Evolutionary conservation across 1,140 invertebrate genomes (phyloP).

Genomic region (Gryon sp.): DNA sequence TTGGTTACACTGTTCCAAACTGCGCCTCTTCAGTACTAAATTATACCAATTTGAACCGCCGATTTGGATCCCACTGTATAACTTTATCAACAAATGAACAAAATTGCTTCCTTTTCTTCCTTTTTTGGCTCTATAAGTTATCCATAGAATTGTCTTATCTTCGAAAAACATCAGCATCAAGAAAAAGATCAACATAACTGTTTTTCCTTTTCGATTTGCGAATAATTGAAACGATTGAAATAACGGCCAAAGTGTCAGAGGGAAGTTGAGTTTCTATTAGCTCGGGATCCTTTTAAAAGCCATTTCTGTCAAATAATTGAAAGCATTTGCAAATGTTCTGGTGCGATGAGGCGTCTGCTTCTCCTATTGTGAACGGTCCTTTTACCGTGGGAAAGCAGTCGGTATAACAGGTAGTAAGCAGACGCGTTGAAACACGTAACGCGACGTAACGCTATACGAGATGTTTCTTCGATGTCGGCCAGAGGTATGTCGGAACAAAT

Average conservation of each 20-base stretch:
- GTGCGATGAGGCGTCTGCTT: constrained; percentile 38
- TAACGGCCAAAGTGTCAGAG: not conserved
- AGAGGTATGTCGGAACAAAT: constrained; percentile 43
- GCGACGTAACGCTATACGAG: constrained; percentile 53
- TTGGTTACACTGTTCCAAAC: constrained; percentile 23
- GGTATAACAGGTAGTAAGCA: constrained; percentile 66
- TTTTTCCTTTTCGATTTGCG: too few species aligned
- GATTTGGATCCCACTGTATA: not conserved
- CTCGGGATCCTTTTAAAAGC: not conserved
- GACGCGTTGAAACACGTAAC: constrained; percentile 60
- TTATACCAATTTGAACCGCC: constrained; percentile 28
- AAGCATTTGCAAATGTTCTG: constrained; percentile 27
- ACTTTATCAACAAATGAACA: constrained; percentile 1
- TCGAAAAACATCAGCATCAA: too few species aligned
- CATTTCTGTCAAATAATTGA: constrained; percentile 28
- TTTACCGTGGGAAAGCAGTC: constrained; percentile 66
- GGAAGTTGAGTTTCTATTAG: not conserved
- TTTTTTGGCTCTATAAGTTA: too few species aligned
- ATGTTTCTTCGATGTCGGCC: constrained; percentile 49
- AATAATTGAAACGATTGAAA: too few species aligned
- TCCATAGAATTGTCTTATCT: too few species aligned
- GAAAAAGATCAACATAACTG: too few species aligned
- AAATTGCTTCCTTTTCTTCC: too few species aligned
- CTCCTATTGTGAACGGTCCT: constrained; percentile 55
- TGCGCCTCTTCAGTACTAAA: constrained; percentile 9